Percentiles rank a stretch among this genome's conserved stretches.
Conservation (phyloP, 1,140 invertebrate species). For the Dermatophagoides farinae region DNA sequence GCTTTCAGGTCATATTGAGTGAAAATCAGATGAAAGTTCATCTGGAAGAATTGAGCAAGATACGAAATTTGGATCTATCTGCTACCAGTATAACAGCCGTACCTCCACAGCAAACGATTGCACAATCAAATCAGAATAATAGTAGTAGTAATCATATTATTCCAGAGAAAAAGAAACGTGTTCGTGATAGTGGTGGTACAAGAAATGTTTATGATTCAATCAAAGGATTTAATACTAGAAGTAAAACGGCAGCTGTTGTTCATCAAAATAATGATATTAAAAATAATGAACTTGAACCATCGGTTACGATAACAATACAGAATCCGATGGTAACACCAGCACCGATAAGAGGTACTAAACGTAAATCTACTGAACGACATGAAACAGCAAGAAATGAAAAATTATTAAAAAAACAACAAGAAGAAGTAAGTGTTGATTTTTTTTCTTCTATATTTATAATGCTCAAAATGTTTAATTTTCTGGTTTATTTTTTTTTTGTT, state of each 20-base stretch:
- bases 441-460: neutral
- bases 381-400: neutral
- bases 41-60: constrained; percentile 24
- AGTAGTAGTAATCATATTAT: constrained; percentile 4
- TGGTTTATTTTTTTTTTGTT: neutral
- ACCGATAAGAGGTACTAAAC: neutral
- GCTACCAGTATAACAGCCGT: neutral
- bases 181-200: constrained; percentile 4
- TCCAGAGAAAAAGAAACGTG: constrained; percentile 7
- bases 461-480: neutral
- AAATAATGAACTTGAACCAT: neutral
- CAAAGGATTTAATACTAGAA: neutral
- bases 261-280: neutral
- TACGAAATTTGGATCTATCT: neutral
- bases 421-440: neutral
- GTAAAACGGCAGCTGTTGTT: too few relatives aligned
- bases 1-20: constrained; percentile 13
- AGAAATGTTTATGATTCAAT: constrained; percentile 2
- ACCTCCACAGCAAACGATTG: neutral
- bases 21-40: constrained; percentile 4
- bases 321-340: neutral
- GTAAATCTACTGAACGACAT: neutral
- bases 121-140: neutral
- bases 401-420: constrained; percentile 1
- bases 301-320: neutral